These are phyloP conservation scores for Apostichopus japonicus DNA, from an alignment of 35 echinoderm and acorn worm genomes.

Conservation along the genomic window DNA sequence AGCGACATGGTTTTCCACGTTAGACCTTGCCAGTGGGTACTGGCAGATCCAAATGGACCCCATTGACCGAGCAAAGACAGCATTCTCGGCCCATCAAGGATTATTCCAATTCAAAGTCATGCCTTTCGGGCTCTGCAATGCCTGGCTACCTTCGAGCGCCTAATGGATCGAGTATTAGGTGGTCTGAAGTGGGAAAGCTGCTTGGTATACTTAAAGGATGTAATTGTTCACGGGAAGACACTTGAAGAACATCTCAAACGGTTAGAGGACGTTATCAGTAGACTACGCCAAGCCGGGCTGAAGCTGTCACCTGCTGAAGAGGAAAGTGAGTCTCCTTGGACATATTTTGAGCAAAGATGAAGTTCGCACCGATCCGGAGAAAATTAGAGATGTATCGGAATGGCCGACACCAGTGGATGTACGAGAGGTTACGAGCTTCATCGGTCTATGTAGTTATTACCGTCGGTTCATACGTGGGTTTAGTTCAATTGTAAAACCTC, in stretches of 20 bases:
- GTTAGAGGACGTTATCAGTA: constrained; percentile 64
- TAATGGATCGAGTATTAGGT: constrained; percentile 33
- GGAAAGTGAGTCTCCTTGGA: constrained; percentile 40
- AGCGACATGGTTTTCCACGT: constrained; percentile 33
- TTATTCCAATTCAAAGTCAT: background rate
- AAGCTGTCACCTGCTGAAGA: constrained; percentile 17
- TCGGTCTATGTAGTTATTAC: too few species aligned
- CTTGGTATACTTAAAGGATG: constrained; percentile 18
- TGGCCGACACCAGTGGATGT: too few species aligned
- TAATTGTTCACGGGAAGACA: constrained; percentile 34
- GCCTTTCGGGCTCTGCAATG: constrained; percentile 31
- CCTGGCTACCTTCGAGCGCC: constrained; percentile 46
- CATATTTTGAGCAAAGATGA: too few species aligned
- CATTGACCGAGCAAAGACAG: constrained; percentile 40
- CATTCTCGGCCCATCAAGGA: background rate
- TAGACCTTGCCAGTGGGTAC: constrained; percentile 59
- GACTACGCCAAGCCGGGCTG: background rate
- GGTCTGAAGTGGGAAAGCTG: background rate
- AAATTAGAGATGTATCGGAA: too few species aligned
- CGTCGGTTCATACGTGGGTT: too few species aligned
- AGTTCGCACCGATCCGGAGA: too few species aligned
- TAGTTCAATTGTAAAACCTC: too few species aligned
- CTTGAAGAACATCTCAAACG: constrained; percentile 25
- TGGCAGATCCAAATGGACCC: constrained; percentile 67
- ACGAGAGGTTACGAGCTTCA: too few species aligned